phyloP scores from a whole-genome alignment of 2,113 vertebrate genomes.

The Ia io region DNA sequence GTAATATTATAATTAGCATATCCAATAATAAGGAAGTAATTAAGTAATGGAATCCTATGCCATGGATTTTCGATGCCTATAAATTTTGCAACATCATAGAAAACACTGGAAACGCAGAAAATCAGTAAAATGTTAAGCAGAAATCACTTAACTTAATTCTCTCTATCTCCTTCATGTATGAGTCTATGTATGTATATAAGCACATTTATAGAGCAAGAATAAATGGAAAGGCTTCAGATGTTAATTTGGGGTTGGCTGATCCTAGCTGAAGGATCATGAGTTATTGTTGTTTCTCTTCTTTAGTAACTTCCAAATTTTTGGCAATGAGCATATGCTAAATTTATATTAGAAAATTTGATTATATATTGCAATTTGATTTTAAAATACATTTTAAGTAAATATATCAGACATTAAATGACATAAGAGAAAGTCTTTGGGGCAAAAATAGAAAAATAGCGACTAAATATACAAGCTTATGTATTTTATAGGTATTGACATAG shows the following conservation, averaged over 20 bases:
- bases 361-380: background rate
- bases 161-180: background rate
- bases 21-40: background rate
- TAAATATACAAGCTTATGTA: background rate
- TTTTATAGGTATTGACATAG: background rate
- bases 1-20: background rate
- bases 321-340: background rate
- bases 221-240: background rate
- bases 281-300: background rate
- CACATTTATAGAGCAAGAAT: background rate
- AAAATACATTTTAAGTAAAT: background rate
- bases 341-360: background rate
- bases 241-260: background rate
- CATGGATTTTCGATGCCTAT: background rate
- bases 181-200: background rate
- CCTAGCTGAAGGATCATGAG: background rate
- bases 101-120: background rate
- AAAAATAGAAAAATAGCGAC: background rate
- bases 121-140: background rate
- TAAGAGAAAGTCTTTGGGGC: background rate
- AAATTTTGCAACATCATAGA: background rate
- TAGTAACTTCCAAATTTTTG: background rate
- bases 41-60: background rate
- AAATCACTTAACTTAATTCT: background rate
- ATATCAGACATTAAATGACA: background rate